Evolutionary conservation across 2,888 invertebrate genomes (phyloP), one percentile per base, ranked within the genome.

Genomic region (Molorchus minor): DNA sequence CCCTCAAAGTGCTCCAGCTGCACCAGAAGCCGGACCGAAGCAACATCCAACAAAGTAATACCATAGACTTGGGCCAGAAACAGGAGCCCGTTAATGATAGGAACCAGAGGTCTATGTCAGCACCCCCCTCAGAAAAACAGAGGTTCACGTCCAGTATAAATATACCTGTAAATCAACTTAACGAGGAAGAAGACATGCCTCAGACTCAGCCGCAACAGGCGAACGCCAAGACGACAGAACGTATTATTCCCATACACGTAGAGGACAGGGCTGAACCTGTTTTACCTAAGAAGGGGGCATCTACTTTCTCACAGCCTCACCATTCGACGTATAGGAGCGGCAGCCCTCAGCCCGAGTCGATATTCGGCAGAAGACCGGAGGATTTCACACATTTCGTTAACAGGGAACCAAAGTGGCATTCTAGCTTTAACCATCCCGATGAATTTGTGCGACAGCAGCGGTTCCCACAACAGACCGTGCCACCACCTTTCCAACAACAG

Each of bases 211-310:
- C 75, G 72, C 29, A 77, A 75, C 25, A 68, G 15, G 38, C 40
- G 20, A 66, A 65, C 38, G 74, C 69, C 44, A 75, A 81, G 65
- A 81, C 85, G 38, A 88, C 86, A 70, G 89, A 93, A 44, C 85
- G 94, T 62, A 91, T 92, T 73, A 94, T 94, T 79, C 94, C 94
- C 16, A 94, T 94, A 64, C 91, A 91, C 75, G 91, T 94, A 0
- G 94, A 95, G 80, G 93, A 93, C 4, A 84, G 93, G 51, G 91
- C 92, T 71, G 89, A 90, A 73, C 92, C 93, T 0, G 86, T 93
- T 12, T 83, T 91, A 55, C 88, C 90, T 62, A 88, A 86, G 74
- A 82, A 84, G 59, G 79, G 65, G 36, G 55, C 76, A 63, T 21
- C 72, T 55, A 53, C 61, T 19, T 54, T 46, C 25, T 20, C 61